Percentiles rank a stretch among this genome's conserved stretches.
Conservation (phyloP, 2,113 vertebrate genomes). For the Oreochromis aureus region DNA sequence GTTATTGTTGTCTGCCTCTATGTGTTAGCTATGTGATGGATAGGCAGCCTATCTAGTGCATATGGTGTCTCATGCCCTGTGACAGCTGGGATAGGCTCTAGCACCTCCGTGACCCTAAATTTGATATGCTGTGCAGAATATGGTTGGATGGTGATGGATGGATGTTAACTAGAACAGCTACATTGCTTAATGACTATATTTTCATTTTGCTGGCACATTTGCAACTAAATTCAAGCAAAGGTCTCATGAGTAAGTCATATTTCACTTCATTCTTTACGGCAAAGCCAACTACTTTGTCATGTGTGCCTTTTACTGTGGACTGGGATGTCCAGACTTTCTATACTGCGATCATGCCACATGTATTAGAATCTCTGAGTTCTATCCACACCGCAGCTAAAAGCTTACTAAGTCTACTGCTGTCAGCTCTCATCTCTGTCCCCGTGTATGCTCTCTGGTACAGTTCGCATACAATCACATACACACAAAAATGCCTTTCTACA, state of each 20-base stretch:
- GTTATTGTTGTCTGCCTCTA: background rate
- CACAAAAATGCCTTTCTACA: background rate
- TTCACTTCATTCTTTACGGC: background rate
- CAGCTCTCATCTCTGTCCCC: background rate
- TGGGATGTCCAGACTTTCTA: background rate
- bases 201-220: background rate
- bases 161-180: background rate
- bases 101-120: background rate
- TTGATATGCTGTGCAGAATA: background rate
- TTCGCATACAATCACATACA: background rate
- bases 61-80: background rate
- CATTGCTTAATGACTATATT: background rate
- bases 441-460: background rate
- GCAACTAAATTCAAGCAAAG: background rate
- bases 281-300: background rate
- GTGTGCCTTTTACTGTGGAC: background rate
- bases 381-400: background rate
- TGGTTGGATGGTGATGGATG: background rate
- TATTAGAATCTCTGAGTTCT: background rate
- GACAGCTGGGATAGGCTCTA: background rate
- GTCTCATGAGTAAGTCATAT: background rate
- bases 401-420: background rate
- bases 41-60: background rate
- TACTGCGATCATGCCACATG: background rate
- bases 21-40: background rate